Percentiles rank a stretch among this genome's conserved stretches.
These are phyloP conservation scores for Dolomedes plantarius DNA, from an alignment of 2,888 invertebrate species.

Conservation along the genomic window DNA sequence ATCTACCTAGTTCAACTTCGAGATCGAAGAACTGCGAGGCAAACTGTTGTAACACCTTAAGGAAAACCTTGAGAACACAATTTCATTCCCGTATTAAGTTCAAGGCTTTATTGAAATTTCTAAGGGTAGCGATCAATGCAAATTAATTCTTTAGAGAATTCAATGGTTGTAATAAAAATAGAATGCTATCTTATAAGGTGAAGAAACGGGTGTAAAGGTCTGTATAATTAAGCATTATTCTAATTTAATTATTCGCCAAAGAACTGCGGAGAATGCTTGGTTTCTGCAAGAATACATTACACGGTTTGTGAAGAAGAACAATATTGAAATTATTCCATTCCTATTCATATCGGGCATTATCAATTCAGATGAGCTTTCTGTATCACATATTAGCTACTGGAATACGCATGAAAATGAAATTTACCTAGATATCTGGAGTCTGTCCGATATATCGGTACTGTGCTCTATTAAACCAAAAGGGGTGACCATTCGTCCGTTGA, in stretches of 20 bases:
- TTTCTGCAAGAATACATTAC: not conserved
- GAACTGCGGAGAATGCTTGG: not conserved
- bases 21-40: too few species aligned
- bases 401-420: not conserved
- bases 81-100: too few species aligned
- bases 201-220: not conserved
- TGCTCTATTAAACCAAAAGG: not conserved
- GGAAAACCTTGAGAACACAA: too few species aligned
- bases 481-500: not conserved
- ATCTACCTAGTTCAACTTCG: too few species aligned
- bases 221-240: not conserved
- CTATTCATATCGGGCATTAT: not conserved
- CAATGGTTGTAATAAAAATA: not conserved
- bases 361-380: not conserved
- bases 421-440: not conserved
- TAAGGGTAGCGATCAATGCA: not conserved
- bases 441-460: not conserved
- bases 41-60: too few species aligned
- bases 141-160: not conserved
- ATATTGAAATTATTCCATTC: not conserved
- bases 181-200: not conserved
- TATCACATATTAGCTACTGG: not conserved
- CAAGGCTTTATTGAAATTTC: too few species aligned
- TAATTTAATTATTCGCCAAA: not conserved
- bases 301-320: not conserved